Base-by-base conservation (phyloP, 2,888 invertebrate genomes). In the Drosophila acutilabella region DNA sequence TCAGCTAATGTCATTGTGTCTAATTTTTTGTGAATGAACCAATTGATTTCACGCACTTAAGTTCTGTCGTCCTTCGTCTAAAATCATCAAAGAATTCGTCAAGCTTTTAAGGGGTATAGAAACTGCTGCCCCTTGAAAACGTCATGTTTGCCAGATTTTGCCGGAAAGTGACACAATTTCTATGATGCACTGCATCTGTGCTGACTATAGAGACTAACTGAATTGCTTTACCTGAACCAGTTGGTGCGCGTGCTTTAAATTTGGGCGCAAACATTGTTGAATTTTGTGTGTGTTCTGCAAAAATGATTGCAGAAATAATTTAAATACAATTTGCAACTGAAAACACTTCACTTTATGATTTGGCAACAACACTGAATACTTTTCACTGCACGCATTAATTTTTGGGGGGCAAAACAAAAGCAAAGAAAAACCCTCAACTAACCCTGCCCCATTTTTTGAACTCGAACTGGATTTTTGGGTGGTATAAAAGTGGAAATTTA, bases 231-330 rank as follows among this genome's bases (percentile, higher is more conserved):
- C 91, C 91, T 91, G 91, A 79, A 79, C 91, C 91, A 59, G 82
- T 67, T 48, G 95, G 94, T 87, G 96, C 95, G 91, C 95, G 96
- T 88, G 96, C 96, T 93, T 96, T 96, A 94, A 96, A 97, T 92
- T 95, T 96, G 83, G 96, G 96, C 83, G 95, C 94, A 91, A 96
- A 94, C 95, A 95, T 95, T 93, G 94, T 94, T 92, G 94, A 59
- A 51, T 69, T 75, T 56, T 78, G 88, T 76, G 78, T 76, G 64
- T 80, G 61, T 44, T 84, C 88, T 84, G 85, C 78, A 74, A 85
- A 71, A 66, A 61, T 64, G 13, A 11, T 42, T 50, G 58, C 58
- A 59, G 57, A 58, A 58, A 16, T 7, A 18, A 23, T 18, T 38
- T 6, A 14, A 40, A 18, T 4, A 50, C 11, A 11, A 23, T 11